Evolutionary conservation across 2,888 invertebrate species (phyloP).

Genomic region (Eupithecia inturbata): DNA sequence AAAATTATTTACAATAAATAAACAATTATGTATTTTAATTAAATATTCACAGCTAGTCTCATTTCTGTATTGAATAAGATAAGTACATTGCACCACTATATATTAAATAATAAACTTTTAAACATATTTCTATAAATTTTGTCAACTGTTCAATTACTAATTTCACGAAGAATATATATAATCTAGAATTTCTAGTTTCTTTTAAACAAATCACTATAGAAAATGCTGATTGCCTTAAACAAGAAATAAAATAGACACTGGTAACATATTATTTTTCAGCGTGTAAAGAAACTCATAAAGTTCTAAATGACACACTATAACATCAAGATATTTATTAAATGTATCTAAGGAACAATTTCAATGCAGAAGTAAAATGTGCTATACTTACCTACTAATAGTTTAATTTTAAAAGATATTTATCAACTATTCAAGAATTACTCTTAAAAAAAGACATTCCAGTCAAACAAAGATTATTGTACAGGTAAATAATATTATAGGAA

Average conservation of each 20-base stretch:
- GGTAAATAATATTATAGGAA: constrained; percentile 32
- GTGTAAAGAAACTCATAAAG: background rate
- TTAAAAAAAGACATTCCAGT: background rate
- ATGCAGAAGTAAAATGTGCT: constrained; percentile 4
- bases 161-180: background rate
- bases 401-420: constrained; percentile 7
- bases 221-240: background rate
- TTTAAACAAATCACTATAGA: background rate
- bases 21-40: constrained; percentile 57
- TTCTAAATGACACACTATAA: constrained; percentile 15
- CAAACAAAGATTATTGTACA: background rate
- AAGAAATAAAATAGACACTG: background rate
- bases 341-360: background rate
- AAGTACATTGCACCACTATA: constrained; percentile 29
- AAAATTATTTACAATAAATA: constrained; percentile 76
- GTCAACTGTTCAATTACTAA: background rate
- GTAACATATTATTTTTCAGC: background rate
- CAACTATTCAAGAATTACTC: constrained; percentile 10
- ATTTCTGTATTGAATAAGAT: constrained; percentile 43
- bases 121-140: background rate
- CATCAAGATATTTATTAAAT: background rate
- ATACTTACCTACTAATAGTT: background rate
- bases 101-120: constrained; percentile 2
- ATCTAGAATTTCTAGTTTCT: background rate
- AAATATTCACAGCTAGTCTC: constrained; percentile 72